These are phyloP conservation scores for Crossaster papposus DNA, from an alignment of 53 echinoderm and acorn worm species.

Conservation along the genomic window DNA sequence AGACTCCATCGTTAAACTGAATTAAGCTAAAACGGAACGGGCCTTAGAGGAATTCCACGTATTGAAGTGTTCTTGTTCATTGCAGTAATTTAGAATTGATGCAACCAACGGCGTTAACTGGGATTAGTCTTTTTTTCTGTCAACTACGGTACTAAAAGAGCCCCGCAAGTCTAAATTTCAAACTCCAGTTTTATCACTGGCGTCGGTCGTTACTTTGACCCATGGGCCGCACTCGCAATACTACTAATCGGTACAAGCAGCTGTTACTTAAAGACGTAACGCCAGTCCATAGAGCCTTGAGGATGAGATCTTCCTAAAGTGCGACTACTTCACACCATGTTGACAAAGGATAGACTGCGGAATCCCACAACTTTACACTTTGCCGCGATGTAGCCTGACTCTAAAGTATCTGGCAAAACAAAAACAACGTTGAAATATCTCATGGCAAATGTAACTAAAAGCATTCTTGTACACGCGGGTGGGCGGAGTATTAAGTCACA, in stretches of 20 bases:
- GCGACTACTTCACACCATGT: constrained; percentile 2
- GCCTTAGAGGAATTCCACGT: neutral
- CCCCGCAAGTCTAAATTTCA: constrained; percentile 1
- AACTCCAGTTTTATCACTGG: neutral
- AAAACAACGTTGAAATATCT: neutral
- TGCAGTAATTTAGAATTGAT: constrained; percentile 1
- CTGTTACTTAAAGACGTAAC: neutral
- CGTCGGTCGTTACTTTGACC: neutral
- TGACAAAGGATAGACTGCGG: neutral
- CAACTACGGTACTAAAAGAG: neutral
- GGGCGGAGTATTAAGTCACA: too few relatives aligned
- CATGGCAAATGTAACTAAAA: neutral
- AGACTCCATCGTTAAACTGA: neutral
- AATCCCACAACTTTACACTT: neutral
- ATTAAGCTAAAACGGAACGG: neutral
- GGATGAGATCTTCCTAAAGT: neutral
- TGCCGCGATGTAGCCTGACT: neutral
- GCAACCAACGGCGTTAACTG: neutral
- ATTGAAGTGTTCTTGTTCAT: neutral
- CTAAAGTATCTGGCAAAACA: neutral
- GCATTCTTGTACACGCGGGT: too few relatives aligned
- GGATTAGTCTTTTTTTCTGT: neutral
- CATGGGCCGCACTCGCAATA: neutral
- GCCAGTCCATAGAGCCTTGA: neutral
- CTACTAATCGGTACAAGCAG: neutral